Evolutionary conservation across 2,113 vertebrate genomes (phyloP), one percentile per base, ranked within the genome.

Genomic region (Anarhynchus alexandrinus): DNA sequence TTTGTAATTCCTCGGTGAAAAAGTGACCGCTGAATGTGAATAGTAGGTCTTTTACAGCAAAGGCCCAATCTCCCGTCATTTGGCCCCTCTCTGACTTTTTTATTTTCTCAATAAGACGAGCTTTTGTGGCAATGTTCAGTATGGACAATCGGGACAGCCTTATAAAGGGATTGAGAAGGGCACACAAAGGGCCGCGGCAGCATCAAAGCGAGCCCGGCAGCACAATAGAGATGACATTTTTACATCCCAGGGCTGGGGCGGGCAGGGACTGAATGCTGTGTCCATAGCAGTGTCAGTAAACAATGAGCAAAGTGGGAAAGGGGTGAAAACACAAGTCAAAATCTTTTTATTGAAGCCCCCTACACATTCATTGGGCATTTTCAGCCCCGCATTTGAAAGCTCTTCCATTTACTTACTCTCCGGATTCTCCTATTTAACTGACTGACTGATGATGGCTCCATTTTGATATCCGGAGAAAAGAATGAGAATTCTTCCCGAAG

Each of bases 361-460:
- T 97, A 97, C 97, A 86, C 88, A 74, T 87, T 91, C 98, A 98
- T 96, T 83, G 97, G 97, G 96, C 96, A 98, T 97, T 98, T 98
- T 97, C 94, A 96, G 97, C 90, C 94, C 96, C 88, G 96, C 94
- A 83, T 97, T 97, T 98, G 98, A 97, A 98, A 94, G 95, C 97
- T 97, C 96, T 96, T 94, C 97, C 98, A 98, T 99, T 98, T 97
- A 98, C 98, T 98, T 97, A 98, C 98, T 98, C 98, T 98, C 93
- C 1, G 45, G 95, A 95, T 97, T 95, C 97, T 96, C 85, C 74
- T 91, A 94, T 98, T 97, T 97, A 98, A 98, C 98, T 96, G 97
- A 97, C 98, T 94, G 84, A 97, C 97, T 98, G 97, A 98, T 99
- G 98, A 99, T 98, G 98, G 98, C 98, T 99, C 98, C 98, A 99